Evolutionary conservation across 2,113 vertebrate genomes (phyloP).

Genomic region (Chamaea fasciata): DNA sequence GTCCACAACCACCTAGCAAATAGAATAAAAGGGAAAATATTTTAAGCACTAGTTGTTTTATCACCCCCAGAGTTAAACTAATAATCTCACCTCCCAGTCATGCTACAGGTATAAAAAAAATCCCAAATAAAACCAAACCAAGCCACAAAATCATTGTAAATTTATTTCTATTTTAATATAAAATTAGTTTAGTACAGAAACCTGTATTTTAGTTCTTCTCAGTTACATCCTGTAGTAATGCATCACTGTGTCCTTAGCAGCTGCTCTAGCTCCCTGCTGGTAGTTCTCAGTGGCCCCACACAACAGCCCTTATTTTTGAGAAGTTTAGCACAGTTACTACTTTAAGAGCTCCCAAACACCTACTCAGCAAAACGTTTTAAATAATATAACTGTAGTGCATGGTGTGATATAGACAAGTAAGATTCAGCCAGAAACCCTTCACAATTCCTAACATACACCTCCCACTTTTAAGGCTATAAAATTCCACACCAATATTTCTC

Average conservation of each 20-base stretch:
- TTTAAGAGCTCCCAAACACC: background rate
- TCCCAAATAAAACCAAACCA: background rate
- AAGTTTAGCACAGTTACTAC: background rate
- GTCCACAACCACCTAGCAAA: conserved; percentile 92
- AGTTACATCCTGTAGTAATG: background rate
- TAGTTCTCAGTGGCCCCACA: background rate
- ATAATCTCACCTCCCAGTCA: background rate
- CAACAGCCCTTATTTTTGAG: background rate
- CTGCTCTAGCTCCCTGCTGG: background rate
- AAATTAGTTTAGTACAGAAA: background rate
- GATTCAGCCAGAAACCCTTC: background rate
- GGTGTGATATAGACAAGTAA: background rate
- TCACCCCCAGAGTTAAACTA: background rate
- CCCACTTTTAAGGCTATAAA: background rate
- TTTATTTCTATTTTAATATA: background rate
- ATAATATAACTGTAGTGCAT: background rate
- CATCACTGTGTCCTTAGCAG: background rate
- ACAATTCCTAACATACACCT: background rate
- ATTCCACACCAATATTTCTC: background rate
- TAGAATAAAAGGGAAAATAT: background rate
- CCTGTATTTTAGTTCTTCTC: background rate
- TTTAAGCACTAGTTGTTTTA: background rate
- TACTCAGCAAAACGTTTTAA: background rate
- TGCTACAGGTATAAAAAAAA: background rate
- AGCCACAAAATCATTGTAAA: background rate